Evolutionary conservation across 2,113 vertebrate genomes (phyloP), one percentile per base, ranked within the genome.

Genomic region (Trichomycterus rosablanca): DNA sequence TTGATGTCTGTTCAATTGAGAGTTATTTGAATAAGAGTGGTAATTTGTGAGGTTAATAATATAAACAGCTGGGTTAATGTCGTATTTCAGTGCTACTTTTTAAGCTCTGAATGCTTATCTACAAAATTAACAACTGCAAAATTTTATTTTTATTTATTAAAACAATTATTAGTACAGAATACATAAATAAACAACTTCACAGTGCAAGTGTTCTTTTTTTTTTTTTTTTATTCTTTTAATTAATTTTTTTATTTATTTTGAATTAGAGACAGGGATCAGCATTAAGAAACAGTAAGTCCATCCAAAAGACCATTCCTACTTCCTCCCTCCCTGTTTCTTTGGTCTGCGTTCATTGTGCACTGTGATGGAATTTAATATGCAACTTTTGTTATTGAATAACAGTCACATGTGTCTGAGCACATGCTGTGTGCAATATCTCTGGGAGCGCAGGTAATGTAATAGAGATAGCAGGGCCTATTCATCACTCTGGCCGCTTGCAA

Each of bases 341-440:
- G 44, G 42, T 57, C 50, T 35, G 51, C 55, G 16, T 60, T 48
- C 88, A 84, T 74, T 79, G 77, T 82, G 77, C 76, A 77, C 90
- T 92, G 90, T 95, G 93, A 90, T 93, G 91, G 93, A 98, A 97
- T 98, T 97, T 98, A 98, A 98, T 97, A 97, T 97, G 94, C 96
- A 97, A 97, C 94, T 97, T 97, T 95, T 94, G 84, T 73, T 97
- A 98, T 97, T 94, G 93, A 93, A 97, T 97, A 97, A 97, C 95
- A 95, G 97, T 97, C 91, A 93, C 92, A 92, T 92, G 92, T 95
- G 96, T 97, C 95, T 93, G 92, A 89, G 91, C 88, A 92, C 95
- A 97, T 97, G 91, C 93, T 92, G 91, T 89, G 89, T 88, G 92
- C 93, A 98, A 98, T 98, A 96, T 97, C 94, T 98, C 94, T 95